These are phyloP conservation scores for Cavia aperea DNA, from an alignment of 2,113 vertebrate species.

Conservation along the genomic window DNA sequence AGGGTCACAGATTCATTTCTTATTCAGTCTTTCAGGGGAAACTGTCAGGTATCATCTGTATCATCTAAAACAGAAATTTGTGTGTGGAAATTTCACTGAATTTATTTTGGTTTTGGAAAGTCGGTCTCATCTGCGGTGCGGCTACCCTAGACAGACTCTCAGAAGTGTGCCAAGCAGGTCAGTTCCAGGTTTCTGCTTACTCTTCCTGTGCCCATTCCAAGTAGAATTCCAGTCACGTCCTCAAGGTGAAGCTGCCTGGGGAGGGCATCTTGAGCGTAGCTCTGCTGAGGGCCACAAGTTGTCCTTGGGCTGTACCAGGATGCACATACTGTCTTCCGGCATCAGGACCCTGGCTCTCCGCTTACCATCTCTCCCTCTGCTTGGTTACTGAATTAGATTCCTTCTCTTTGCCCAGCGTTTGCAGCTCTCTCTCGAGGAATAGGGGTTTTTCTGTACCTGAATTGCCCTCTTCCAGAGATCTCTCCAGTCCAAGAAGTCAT, in stretches of 20 bases:
- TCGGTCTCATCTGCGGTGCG: neutral
- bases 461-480: neutral
- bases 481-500: neutral
- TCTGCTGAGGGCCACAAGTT: neutral
- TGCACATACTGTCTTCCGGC: neutral
- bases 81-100: neutral
- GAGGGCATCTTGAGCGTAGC: neutral
- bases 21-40: neutral
- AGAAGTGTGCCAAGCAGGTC: neutral
- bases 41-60: neutral
- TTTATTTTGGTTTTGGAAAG: slow-evolving; percentile 11
- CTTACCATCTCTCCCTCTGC: neutral
- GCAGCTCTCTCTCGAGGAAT: neutral
- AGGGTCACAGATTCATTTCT: neutral
- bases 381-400: neutral
- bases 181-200: neutral
- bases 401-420: neutral
- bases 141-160: neutral
- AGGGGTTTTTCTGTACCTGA: neutral
- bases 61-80: neutral
- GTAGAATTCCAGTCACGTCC: neutral
- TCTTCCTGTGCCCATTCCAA: neutral
- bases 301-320: neutral
- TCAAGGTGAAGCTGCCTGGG: neutral
- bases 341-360: neutral